Percentiles rank a stretch among this genome's conserved stretches.
Conservation (phyloP, 2,113 vertebrate species). For the Urocitellus parryii region DNA sequence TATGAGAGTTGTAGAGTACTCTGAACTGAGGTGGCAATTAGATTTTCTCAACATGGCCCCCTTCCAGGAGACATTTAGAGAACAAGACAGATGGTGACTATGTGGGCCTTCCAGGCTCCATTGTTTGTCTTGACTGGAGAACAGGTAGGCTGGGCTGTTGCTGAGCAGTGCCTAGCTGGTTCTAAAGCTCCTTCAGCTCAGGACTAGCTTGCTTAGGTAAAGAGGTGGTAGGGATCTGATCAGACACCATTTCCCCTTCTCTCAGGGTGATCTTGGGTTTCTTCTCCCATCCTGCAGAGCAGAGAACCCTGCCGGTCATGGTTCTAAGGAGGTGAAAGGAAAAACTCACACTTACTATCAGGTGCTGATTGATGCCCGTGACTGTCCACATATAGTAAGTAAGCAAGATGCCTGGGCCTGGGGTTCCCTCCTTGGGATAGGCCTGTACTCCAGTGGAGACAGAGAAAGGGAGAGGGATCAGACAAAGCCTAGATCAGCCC, state of each 20-base stretch:
- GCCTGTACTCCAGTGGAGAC: not conserved
- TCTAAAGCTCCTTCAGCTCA: not conserved
- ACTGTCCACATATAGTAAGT: conserved; percentile 98
- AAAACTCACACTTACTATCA: conserved; percentile 99
- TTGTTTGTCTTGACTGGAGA: not conserved
- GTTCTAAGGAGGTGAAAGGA: conserved; percentile 97
- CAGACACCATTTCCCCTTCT: not conserved
- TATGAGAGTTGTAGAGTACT: not conserved
- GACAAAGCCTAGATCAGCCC: not conserved
- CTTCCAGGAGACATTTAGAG: conserved; percentile 1
- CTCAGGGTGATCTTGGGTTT: not conserved
- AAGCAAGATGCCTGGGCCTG: not conserved
- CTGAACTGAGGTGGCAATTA: not conserved
- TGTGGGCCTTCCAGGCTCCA: not conserved
- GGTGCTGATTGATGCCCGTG: conserved; percentile 96
- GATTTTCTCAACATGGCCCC: not conserved
- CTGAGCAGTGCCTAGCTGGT: too few species aligned
- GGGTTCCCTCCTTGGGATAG: not conserved
- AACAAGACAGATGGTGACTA: not conserved
- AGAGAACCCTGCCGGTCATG: conserved; percentile 91
- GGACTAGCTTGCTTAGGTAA: not conserved
- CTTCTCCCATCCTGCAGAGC: conserved; percentile 74
- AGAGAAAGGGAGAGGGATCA: not conserved
- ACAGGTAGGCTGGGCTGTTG: not conserved
- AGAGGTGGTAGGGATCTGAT: not conserved